These are phyloP conservation scores for Lophotriccus pileatus DNA, from an alignment of 2,797 vertebrate genomes.

Conservation along the genomic window DNA sequence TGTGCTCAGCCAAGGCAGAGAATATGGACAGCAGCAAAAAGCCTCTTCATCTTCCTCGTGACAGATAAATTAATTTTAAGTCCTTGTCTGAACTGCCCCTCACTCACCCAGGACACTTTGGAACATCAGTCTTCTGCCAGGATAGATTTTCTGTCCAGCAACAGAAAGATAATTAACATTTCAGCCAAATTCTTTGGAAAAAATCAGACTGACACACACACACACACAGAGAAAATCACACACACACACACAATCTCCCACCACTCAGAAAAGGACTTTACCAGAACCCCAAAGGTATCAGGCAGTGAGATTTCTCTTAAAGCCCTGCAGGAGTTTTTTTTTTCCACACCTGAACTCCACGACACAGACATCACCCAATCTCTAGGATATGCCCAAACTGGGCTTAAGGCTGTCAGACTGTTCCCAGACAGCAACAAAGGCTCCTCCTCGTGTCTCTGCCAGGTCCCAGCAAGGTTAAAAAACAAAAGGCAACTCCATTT, in stretches of 20 bases:
- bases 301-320: background rate
- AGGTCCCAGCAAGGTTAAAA: background rate
- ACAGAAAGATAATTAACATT: slow-evolving; percentile 25
- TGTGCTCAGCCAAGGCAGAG: slow-evolving; percentile 3
- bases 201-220: background rate
- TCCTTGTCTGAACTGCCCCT: background rate
- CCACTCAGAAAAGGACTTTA: slow-evolving; percentile 13
- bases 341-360: background rate
- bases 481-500: background rate
- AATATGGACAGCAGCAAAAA: slow-evolving; percentile 36
- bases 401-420: slow-evolving; percentile 68
- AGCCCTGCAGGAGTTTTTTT: slow-evolving; percentile 11
- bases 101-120: background rate
- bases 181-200: slow-evolving; percentile 49
- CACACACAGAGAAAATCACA: background rate
- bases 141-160: slow-evolving; percentile 33
- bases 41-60: background rate
- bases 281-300: background rate
- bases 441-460: slow-evolving; percentile 32
- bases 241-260: background rate
- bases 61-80: background rate
- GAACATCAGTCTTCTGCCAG: background rate
- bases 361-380: background rate
- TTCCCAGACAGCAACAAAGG: slow-evolving; percentile 38
- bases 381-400: slow-evolving; percentile 24